Base-by-base conservation (phyloP, 2,888 invertebrate genomes). In the Meteorus colon region DNA sequence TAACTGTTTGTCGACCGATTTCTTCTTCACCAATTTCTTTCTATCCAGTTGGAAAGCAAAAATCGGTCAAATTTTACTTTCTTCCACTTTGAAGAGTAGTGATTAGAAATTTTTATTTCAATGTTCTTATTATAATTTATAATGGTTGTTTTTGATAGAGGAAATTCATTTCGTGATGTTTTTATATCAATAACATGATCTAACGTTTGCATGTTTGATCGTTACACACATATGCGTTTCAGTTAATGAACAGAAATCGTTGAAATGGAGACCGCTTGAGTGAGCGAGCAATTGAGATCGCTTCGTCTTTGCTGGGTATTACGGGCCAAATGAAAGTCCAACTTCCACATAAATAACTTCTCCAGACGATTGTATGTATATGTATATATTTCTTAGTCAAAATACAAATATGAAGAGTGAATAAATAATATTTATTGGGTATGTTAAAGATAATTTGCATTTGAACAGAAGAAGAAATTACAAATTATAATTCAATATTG, bases 181-280 rank as follows among this genome's bases (percentile, higher is more conserved):
- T 29, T 1, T 37, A 41, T 65, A 65, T 65, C 24, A 19, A 34
- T 65, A 37, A 37, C 8, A 41, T 65, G 65, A 65, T 37, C 37
- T 37, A 16, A 65, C 41, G 37, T 37, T 31, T 19, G n/a, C 19
- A 14, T 65, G 24, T 55, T 55, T 55, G 8, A 8, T 55, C n/a
- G 19, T 8, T 16, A 48, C 19, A 55, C n/a, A 55, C 8, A 34
- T 16, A 65, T 37, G 19, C 65, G 41, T 65, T 65, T 65, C 19
- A 19, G 34, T 24, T 65, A 65, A 65, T 65, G 41, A 65, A 19
- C 37, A 65, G 65, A 37, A 55, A 55, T 55, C n/a, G n/a, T 55
- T 55, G 24, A 19, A 8, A 37, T 65, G n/a, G 19, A n/a, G 37
- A 31, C 12, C 1, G 65, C 37, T 4, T 19, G n/a, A 34, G 62